phyloP scores from a whole-genome alignment of 2,888 invertebrate genomes.

The Andrena praecox region DNA sequence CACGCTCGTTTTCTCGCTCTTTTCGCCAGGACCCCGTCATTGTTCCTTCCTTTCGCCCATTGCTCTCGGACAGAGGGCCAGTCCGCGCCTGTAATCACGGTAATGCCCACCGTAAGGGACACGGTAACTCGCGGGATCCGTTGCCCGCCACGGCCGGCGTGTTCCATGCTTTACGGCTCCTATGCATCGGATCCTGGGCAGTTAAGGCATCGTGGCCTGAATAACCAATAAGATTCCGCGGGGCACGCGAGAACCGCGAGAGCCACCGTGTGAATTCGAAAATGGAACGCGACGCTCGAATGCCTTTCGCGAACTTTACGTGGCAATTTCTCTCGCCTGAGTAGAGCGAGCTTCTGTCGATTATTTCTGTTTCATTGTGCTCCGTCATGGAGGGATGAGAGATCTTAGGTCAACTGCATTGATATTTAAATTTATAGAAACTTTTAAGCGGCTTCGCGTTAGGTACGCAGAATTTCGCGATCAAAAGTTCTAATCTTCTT shows the following conservation, averaged over 20 bases:
- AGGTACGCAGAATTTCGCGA: no score
- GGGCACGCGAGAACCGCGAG: constrained; percentile 76
- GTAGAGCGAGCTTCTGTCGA: background rate
- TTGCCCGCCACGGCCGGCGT: constrained; percentile 52
- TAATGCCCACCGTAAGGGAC: constrained; percentile 79
- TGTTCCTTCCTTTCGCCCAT: constrained; percentile 30
- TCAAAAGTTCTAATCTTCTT: background rate
- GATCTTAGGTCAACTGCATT: background rate
- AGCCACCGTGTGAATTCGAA: constrained; percentile 71
- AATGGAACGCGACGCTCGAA: constrained; percentile 53
- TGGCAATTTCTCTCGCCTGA: background rate
- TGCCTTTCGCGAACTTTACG: background rate
- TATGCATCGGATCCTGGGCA: constrained; percentile 79
- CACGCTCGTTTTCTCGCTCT: constrained; percentile 61
- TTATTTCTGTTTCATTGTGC: background rate
- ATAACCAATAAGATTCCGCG: constrained; percentile 78
- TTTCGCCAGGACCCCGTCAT: constrained; percentile 19
- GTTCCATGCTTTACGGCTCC: constrained; percentile 78
- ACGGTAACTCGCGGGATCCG: constrained; percentile 70
- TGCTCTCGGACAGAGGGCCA: constrained; percentile 49
- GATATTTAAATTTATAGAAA: background rate
- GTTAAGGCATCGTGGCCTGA: constrained; percentile 78
- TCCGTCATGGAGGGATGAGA: background rate
- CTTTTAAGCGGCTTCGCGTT: no score
- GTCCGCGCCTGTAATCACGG: constrained; percentile 77